phyloP scores from a whole-genome alignment of 1,140 invertebrate genomes.

The Drosophila bocqueti region DNA sequence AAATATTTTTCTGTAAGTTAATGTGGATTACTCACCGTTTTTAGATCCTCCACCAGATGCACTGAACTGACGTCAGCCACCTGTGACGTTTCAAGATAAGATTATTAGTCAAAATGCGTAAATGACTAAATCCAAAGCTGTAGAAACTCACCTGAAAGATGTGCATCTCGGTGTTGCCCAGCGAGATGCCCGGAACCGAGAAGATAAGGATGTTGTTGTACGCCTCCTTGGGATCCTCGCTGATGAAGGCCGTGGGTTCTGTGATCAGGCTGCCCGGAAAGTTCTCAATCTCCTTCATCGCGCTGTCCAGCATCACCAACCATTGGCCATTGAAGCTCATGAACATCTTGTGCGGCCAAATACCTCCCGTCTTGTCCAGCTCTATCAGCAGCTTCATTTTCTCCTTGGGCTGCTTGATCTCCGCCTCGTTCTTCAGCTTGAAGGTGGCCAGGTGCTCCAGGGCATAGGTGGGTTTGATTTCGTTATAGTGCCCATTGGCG shows the following conservation, averaged over 20 bases:
- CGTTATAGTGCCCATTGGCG: conserved; percentile 39
- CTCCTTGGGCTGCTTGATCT: conserved; percentile 73
- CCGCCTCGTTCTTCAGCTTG: conserved; percentile 74
- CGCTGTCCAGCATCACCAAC: conserved; percentile 79
- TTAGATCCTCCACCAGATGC: conserved; percentile 86
- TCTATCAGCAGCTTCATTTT: conserved; percentile 79
- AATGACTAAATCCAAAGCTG: background rate
- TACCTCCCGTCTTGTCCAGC: conserved; percentile 73
- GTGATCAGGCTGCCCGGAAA: conserved; percentile 77
- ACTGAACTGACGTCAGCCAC: conserved; percentile 86
- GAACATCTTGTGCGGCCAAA: conserved; percentile 82
- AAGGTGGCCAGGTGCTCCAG: conserved; percentile 80
- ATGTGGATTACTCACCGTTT: conserved; percentile 32
- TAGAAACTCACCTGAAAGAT: conserved; percentile 67
- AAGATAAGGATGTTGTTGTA: conserved; percentile 79
- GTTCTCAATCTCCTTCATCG: conserved; percentile 81
- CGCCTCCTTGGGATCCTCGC: conserved; percentile 70
- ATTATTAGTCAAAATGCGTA: background rate
- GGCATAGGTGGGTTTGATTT: conserved; percentile 79
- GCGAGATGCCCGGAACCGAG: conserved; percentile 71
- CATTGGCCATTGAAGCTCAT: conserved; percentile 82
- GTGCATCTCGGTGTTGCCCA: conserved; percentile 82
- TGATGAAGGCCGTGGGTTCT: conserved; percentile 77
- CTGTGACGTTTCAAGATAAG: conserved; percentile 29
- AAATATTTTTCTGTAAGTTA: background rate